Base-by-base conservation (phyloP, 2,888 invertebrate genomes). In the Acronicta aceris region DNA sequence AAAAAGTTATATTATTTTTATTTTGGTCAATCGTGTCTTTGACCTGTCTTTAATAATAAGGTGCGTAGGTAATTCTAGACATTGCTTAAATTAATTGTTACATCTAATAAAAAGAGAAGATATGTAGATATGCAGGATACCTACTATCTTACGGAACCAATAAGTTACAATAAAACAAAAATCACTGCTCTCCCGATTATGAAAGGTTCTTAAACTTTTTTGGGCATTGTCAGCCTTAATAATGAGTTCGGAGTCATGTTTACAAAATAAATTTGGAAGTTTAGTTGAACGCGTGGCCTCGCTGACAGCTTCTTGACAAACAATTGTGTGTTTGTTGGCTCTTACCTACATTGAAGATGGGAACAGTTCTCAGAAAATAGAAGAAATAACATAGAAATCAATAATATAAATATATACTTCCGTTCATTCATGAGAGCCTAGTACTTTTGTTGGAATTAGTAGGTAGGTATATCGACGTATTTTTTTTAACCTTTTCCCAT, bases 201-300 rank as follows among this genome's bases (percentile, higher is more conserved):
- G 62, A 78, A 66, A 63, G 47, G 63, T 60, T 70, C 59, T 55
- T 69, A 45, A 55, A 61, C 55, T 59, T 55, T 73, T 72, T 68
- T 58, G 62, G 65, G 50, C 50, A 59, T 74, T 79, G 72, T 73
- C 66, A 63, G 70, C 49, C 27, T 42, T 50, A 59, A 65, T 78
- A 78, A 78, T 78, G 66, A 78, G 71, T 55, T 51, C 46, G 41
- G 33, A 51, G 12, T 53, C 15, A 52, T 77, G 68, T 77, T 78
- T 77, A 73, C 76, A 66, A 71, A 71, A 74, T 74, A 76, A 66
- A 77, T 78, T 78, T 78, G 65, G 56, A 69, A 30, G 57, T 57
- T 13, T 25, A 25, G 42, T 40, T 48, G 17, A 16, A 45, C 61
- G 62, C 45, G 52, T 63, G 65, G 53, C 50, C 46, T 12, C 4